phyloP scores from a whole-genome alignment of 2,113 vertebrate genomes.

The Galbula dea region DNA sequence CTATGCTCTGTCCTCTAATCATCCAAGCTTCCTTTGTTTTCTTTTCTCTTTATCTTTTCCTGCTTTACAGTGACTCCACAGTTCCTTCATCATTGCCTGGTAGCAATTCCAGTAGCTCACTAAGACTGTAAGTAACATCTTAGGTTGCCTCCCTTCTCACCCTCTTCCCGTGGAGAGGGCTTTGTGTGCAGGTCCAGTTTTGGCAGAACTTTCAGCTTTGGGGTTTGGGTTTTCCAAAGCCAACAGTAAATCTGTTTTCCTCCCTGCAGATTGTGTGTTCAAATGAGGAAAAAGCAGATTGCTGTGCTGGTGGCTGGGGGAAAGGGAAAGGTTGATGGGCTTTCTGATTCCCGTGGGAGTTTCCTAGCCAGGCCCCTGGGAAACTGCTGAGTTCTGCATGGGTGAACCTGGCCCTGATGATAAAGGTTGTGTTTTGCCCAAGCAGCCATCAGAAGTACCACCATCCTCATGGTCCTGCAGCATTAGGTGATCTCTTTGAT shows the following conservation, averaged over 20 bases:
- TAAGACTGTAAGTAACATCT: not conserved
- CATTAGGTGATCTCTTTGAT: not conserved
- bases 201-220: conserved; percentile 14
- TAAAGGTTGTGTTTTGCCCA: not conserved
- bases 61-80: not conserved
- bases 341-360: not conserved
- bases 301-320: not conserved
- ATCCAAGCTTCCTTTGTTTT: not conserved
- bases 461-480: not conserved
- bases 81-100: not conserved
- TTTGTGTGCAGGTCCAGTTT: not conserved
- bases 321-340: not conserved
- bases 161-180: not conserved
- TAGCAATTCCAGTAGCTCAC: not conserved
- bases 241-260: not conserved
- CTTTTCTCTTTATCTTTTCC: not conserved
- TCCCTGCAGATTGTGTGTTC: not conserved
- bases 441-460: not conserved
- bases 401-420: not conserved
- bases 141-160: not conserved
- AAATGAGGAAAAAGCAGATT: not conserved
- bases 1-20: not conserved
- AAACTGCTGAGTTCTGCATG: not conserved
- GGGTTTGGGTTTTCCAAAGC: not conserved
- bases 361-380: conserved; percentile 9